A percentile compares a stretch with the other conserved stretches of the same genome.
Conservation (phyloP, 2,888 invertebrate species). For the Biston betularia region DNA sequence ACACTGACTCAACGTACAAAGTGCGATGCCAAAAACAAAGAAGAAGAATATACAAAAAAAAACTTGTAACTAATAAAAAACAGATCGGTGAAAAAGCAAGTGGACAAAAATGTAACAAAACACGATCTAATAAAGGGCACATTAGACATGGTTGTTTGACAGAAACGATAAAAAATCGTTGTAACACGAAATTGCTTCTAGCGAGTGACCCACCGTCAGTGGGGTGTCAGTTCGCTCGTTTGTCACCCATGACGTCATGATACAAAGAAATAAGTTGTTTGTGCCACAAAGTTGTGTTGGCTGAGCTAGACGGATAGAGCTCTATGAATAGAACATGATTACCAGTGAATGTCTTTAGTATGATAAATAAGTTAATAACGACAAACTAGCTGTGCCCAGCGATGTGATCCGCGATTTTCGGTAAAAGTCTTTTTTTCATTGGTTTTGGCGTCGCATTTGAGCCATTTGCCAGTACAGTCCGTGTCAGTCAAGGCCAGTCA, state of each 20-base stretch:
- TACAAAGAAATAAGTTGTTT: constrained; percentile 35
- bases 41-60: no score
- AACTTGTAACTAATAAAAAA: neutral
- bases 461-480: no score
- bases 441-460: no score
- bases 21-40: no score
- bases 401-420: no score
- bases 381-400: no score
- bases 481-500: no score
- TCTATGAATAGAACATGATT: constrained; percentile 13
- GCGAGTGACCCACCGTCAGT: constrained; percentile 39
- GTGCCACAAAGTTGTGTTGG: constrained; percentile 19
- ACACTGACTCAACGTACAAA: no score
- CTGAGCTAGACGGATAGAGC: constrained; percentile 8
- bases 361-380: no score
- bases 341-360: no score
- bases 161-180: constrained; percentile 41
- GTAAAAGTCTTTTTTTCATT: no score
- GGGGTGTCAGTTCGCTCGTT: constrained; percentile 44
- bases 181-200: constrained; percentile 49
- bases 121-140: constrained; percentile 39
- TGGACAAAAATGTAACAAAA: constrained; percentile 26
- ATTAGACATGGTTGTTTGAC: constrained; percentile 44
- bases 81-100: constrained; percentile 24
- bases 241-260: constrained; percentile 40